Conservation (phyloP, 2,888 invertebrate species). For the Amphipyra tragopoginis region DNA sequence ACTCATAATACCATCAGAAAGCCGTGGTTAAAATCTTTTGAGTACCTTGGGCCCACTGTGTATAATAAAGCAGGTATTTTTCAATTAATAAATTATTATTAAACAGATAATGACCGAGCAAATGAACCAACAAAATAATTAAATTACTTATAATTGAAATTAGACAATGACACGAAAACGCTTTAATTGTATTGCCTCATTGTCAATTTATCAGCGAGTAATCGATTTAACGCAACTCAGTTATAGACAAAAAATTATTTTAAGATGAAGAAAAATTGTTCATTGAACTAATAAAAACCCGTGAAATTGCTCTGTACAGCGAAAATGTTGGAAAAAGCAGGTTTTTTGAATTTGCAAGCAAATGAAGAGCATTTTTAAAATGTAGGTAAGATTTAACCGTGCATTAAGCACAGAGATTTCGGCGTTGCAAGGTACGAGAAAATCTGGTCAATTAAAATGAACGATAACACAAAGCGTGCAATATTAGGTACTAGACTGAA, state of each 20-base stretch:
- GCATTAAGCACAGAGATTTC: neutral
- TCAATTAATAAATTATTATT: too few species aligned
- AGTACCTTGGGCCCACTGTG: too few species aligned
- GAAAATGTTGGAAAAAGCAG: constrained; percentile 30
- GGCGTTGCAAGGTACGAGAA: neutral
- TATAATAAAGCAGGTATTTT: too few species aligned
- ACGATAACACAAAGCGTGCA: neutral
- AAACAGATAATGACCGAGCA: too few species aligned
- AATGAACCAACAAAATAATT: constrained; percentile 7
- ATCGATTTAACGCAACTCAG: constrained; percentile 35
- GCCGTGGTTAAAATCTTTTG: too few species aligned
- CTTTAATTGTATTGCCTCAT: constrained; percentile 26
- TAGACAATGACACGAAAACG: neutral
- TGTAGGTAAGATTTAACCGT: constrained; percentile 12
- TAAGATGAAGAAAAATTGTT: constrained; percentile 25
- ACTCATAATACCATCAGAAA: too few species aligned
- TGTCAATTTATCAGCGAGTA: constrained; percentile 13
- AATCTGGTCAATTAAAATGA: neutral
- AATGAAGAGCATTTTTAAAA: constrained; percentile 18
- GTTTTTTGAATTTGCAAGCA: constrained; percentile 18
- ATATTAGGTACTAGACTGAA: neutral
- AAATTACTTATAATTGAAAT: constrained; percentile 10
- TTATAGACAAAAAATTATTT: constrained; percentile 15
- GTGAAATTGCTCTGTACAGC: constrained; percentile 35
- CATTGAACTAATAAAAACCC: constrained; percentile 26